Evolutionary conservation across 2,797 vertebrate genomes (phyloP), one percentile per base, ranked within the genome.

Genomic region (Bradypodion pumilum): DNA sequence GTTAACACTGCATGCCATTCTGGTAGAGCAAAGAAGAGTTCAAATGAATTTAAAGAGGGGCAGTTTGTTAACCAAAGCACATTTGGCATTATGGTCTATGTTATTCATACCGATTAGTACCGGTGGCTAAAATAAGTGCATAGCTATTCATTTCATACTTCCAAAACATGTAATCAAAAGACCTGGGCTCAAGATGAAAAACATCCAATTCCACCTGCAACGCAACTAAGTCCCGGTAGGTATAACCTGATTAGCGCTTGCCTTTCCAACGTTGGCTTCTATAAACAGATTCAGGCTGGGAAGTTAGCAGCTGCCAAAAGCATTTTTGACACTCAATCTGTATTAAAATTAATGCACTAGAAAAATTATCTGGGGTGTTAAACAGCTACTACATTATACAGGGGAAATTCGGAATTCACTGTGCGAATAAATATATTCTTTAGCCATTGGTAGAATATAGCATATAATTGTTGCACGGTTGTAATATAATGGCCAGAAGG

Each of bases 141-240:
- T 42, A 68, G 82, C 70, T 52, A 60, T 56, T 88, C 27, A 4
- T 83, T 92, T 87, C 59, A 40, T 56, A 88, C 42, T 88, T 80
- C 89, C 89, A 86, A 65, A 85, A 44, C 70, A 75, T 0, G 0
- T 16, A 84, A 78, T 5, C 46, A 82, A 89, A 89, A 91, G 84
- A 87, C 84, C 77, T 87, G 82, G 82, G 40, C 72, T 46, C 0
- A 44, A 52, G 1, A 0, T 0, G 89, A 81, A 88, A 91, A 90
- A 78, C 13, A 77, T 84, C 82, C 88, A 2, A 76, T 92, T 91
- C 83, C 73, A 76, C 65, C 1, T 1, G 89, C 78, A 88, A 88
- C 86, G 74, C 79, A 80, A 84, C 78, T 16, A 91, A 86, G 44
- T 40, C 82, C 89, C 83, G 7, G n/a, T 9, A 79, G 29, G 19